These are phyloP conservation scores for Clanis bilineata DNA, from an alignment of 2,888 invertebrate species.

Conservation along the genomic window DNA sequence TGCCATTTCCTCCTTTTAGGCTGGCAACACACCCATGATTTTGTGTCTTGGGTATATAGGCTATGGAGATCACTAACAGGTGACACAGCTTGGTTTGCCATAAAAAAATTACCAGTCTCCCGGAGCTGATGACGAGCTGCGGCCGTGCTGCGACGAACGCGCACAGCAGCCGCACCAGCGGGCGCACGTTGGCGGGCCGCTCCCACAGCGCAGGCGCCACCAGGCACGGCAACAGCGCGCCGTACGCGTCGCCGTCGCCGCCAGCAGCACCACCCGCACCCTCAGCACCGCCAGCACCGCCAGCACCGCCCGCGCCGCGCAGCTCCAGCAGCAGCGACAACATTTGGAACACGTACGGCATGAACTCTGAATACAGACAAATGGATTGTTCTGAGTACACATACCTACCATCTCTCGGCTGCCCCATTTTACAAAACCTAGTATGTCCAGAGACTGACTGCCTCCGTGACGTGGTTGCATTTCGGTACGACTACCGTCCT, in stretches of 20 bases:
- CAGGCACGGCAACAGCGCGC: constrained; percentile 94
- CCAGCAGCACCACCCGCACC: constrained; percentile 59
- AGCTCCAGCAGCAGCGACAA: constrained; percentile 94
- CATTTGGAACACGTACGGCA: constrained; percentile 99
- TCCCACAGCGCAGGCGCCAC: constrained; percentile 97
- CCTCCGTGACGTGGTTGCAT: no score
- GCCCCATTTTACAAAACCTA: no score
- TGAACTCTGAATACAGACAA: constrained; percentile 88
- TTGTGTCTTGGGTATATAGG: no score
- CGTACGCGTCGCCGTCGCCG: constrained; percentile 89
- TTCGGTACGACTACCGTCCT: no score
- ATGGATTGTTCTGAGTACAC: background rate
- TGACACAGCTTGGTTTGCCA: no score
- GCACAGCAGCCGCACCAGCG: constrained; percentile 94
- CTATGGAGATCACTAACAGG: no score
- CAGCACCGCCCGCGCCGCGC: constrained; percentile 68
- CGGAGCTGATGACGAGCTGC: constrained; percentile 70
- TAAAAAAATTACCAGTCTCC: constrained; percentile 90
- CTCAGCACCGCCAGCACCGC: constrained; percentile 56
- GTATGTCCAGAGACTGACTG: no score
- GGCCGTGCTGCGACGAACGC: constrained; percentile 86
- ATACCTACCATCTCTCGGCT: no score
- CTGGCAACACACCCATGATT: no score
- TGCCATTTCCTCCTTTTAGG: no score
- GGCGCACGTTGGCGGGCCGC: constrained; percentile 95